These are phyloP conservation scores for Cyprinodon variegatus DNA, from an alignment of 2,113 vertebrate species.

Conservation along the genomic window DNA sequence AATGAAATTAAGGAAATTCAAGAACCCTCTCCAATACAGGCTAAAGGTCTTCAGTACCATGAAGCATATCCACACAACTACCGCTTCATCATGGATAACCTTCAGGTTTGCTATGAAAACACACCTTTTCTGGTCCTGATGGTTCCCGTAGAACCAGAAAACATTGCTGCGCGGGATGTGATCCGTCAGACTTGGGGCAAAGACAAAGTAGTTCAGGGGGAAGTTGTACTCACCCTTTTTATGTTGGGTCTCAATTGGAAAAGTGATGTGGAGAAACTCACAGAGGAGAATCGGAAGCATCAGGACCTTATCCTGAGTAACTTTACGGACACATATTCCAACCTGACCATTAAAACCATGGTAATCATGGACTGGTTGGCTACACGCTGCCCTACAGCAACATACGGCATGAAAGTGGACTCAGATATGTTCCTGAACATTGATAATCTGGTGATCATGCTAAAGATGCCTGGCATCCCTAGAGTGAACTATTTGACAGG, in stretches of 20 bases:
- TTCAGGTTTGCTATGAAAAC: conserved; percentile 50
- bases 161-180: conserved; percentile 39
- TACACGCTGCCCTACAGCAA: conserved; percentile 74
- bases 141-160: conserved; percentile 64
- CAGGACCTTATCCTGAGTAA: conserved; percentile 81
- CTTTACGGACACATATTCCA: conserved; percentile 77
- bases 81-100: conserved; percentile 75
- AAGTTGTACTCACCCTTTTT: conserved; percentile 70
- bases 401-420: conserved; percentile 93
- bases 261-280: conserved; percentile 17
- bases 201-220: conserved; percentile 62
- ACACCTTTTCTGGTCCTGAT: conserved; percentile 83
- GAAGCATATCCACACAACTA: conserved; percentile 71
- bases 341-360: conserved; percentile 83
- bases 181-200: conserved; percentile 81
- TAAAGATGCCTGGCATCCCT: conserved; percentile 84
- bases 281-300: conserved; percentile 70
- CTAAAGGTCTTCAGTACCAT: conserved; percentile 28
- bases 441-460: conserved; percentile 90
- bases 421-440: conserved; percentile 95
- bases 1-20: not conserved
- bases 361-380: conserved; percentile 85
- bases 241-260: conserved; percentile 57
- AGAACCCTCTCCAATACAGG: not conserved
- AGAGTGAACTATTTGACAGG: conserved; percentile 90